These are phyloP conservation scores for Oryctolagus cuniculus DNA, from an alignment of 2,113 vertebrate species.

Conservation along the genomic window mOryCun1.1 NC_091433.1:30204001-30204500, in stretches of 20 bases:
- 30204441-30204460: not conserved
- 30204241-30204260: slow-evolving; percentile 61
- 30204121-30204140: not conserved
- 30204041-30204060: not conserved
- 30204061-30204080: not conserved
- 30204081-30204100: not conserved
- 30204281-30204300: slow-evolving; percentile 44
- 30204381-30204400: not conserved
- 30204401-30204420: slow-evolving; percentile 62
- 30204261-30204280: slow-evolving; percentile 33
- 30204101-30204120: not conserved
- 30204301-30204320: not conserved
- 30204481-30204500: slow-evolving; percentile 42
- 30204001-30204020: not conserved
- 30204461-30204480: slow-evolving; percentile 43
- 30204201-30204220: slow-evolving; percentile 20
- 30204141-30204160: slow-evolving; percentile 52
- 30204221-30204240: slow-evolving; percentile 24
- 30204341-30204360: slow-evolving; percentile 51
- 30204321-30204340: not conserved
- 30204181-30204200: slow-evolving; percentile 40
- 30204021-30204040: not conserved
- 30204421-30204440: slow-evolving; percentile 36
- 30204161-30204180: not conserved
- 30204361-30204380: slow-evolving; percentile 46